These are phyloP conservation scores for Pterocles gutturalis DNA, from an alignment of 2,113 vertebrate genomes.

Conservation along the genomic window DNA sequence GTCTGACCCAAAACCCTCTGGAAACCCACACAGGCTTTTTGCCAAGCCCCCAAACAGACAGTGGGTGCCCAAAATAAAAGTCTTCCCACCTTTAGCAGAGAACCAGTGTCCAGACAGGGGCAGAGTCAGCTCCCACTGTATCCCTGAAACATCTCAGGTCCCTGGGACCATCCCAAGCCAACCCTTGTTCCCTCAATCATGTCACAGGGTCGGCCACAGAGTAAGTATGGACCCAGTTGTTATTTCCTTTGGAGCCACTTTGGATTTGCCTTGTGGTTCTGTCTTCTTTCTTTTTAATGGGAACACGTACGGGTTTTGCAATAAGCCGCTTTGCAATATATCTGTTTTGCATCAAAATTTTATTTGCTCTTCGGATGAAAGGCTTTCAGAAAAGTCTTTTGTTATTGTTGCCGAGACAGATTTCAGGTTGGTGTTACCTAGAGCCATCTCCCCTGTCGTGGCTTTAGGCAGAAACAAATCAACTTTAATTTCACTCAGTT, in stretches of 20 bases:
- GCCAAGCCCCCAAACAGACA: neutral
- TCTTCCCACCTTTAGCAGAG: neutral
- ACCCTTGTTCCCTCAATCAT: neutral
- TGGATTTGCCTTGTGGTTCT: neutral
- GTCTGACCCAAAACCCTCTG: neutral
- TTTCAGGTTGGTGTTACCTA: neutral
- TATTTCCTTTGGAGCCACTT: rapidly evolving
- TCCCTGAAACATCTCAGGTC: neutral
- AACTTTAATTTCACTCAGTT: neutral
- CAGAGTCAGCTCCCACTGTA: rapidly evolving
- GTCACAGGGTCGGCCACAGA: rapidly evolving
- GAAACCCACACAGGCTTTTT: neutral
- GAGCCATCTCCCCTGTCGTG: neutral
- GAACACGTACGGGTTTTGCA: rapidly evolving
- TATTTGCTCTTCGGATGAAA: neutral
- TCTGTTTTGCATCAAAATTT: neutral
- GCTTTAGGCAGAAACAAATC: neutral
- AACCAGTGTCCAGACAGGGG: rapidly evolving
- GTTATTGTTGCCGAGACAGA: neutral
- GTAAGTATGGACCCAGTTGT: rapidly evolving
- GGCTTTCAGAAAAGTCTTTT: neutral
- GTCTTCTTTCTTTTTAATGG: neutral
- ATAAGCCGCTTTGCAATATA: neutral
- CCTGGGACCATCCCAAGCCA: rapidly evolving
- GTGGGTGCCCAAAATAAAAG: rapidly evolving